Conservation (phyloP, 1,140 invertebrate species). For the Solen grandis region DNA sequence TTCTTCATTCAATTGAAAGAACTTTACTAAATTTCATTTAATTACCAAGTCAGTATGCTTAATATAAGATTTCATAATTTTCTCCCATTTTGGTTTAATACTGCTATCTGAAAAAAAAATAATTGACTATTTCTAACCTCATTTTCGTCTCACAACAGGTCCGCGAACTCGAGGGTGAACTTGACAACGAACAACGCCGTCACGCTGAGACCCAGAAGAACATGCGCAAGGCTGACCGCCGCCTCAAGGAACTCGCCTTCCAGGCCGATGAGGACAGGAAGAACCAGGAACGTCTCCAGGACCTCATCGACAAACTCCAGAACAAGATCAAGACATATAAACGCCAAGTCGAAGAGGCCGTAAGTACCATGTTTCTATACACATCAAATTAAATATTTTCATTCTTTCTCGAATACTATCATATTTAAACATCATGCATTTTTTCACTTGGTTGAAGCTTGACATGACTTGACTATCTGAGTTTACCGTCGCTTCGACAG, state of each 20-base stretch:
- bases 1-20: background rate
- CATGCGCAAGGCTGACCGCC: constrained; percentile 89
- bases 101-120: background rate
- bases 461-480: no score
- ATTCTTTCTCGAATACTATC: background rate
- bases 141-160: constrained; percentile 62
- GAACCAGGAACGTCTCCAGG: constrained; percentile 98
- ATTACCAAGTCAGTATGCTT: background rate
- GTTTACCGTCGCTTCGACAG: no score
- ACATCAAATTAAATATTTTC: background rate
- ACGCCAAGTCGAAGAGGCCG: constrained; percentile 98
- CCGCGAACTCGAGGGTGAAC: constrained; percentile 95
- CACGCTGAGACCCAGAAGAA: constrained; percentile 88
- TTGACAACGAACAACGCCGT: constrained; percentile 98
- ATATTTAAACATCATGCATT: background rate
- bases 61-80: background rate
- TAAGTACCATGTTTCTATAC: constrained; percentile 76
- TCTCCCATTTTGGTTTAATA: background rate
- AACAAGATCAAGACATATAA: constrained; percentile 99
- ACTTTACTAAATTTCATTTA: background rate
- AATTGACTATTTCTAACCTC: background rate
- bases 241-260: constrained; percentile 89
- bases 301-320: constrained; percentile 99
- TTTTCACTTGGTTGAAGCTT: background rate
- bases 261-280: constrained; percentile 95